phyloP scores from a whole-genome alignment of 64 coral and sea anemone species.

The Anthopleura sola region DNA sequence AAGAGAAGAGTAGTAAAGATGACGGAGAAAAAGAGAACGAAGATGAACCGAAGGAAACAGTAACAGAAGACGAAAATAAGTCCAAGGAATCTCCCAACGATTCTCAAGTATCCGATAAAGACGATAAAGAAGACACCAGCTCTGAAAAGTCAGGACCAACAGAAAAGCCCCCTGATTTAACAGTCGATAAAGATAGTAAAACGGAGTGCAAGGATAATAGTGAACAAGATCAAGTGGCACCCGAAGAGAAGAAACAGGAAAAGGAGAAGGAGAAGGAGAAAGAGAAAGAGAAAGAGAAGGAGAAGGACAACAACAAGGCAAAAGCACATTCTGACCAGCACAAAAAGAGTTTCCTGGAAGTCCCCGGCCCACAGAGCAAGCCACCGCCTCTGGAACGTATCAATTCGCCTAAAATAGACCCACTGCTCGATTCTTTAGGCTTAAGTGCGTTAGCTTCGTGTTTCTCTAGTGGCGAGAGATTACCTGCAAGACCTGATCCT shows the following conservation, averaged over 20 bases:
- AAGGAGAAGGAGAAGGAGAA: neutral
- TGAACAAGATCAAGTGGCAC: neutral
- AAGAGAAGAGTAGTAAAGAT: neutral
- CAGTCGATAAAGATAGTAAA: neutral
- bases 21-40: neutral
- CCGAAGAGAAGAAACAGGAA: neutral
- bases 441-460: slow-evolving; percentile 17
- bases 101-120: slow-evolving; percentile 5
- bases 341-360: neutral
- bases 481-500: slow-evolving; percentile 1
- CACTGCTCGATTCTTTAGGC: slow-evolving; percentile 15
- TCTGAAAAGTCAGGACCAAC: slow-evolving; percentile 3
- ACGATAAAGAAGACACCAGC: neutral
- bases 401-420: slow-evolving; percentile 23
- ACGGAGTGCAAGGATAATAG: neutral
- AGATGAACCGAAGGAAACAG: neutral
- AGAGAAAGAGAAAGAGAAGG: neutral
- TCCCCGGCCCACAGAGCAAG: slow-evolving; percentile 2
- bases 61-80: neutral
- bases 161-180: neutral
- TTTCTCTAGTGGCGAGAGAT: slow-evolving; percentile 18
- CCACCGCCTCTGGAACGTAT: slow-evolving; percentile 16
- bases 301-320: neutral
- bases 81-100: neutral
- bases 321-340: neutral